Conservation (phyloP, 2,113 vertebrate species). For the Todiramphus chloris region DNA sequence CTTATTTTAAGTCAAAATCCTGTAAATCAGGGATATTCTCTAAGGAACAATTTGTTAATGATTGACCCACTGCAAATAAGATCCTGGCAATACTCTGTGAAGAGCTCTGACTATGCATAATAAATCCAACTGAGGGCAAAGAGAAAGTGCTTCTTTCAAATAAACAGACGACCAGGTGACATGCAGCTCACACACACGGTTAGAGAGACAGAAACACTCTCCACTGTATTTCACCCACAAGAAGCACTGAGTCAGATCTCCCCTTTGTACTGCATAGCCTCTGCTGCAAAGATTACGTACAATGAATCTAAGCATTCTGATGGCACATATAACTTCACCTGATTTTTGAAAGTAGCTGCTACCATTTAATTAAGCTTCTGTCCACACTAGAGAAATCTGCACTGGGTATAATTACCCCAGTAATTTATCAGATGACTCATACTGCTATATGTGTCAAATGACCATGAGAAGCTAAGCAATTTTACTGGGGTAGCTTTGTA, state of each 20-base stretch:
- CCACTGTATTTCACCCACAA: not conserved
- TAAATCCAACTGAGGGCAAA: not conserved
- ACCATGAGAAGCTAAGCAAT: constrained; percentile 4
- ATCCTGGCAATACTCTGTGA: not conserved
- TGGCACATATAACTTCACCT: not conserved
- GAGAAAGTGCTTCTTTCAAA: not conserved
- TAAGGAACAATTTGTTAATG: not conserved
- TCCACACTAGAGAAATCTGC: constrained; percentile 23
- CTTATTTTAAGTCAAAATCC: not conserved
- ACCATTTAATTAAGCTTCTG: constrained; percentile 39
- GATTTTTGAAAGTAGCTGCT: not conserved
- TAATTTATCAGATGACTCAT: constrained; percentile 55
- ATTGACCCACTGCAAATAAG: not conserved
- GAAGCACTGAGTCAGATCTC: not conserved
- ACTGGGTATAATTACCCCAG: constrained; percentile 11
- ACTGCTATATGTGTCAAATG: not conserved
- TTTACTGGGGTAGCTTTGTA: not conserved
- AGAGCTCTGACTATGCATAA: not conserved
- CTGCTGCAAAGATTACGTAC: not conserved
- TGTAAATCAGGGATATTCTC: not conserved
- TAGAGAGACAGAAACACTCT: not conserved
- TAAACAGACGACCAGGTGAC: not conserved
- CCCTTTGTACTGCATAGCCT: not conserved
- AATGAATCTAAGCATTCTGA: not conserved
- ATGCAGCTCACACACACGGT: not conserved